Base-by-base conservation (phyloP, 2,113 vertebrate species). In the Herpailurus yagouaroundi region DNA sequence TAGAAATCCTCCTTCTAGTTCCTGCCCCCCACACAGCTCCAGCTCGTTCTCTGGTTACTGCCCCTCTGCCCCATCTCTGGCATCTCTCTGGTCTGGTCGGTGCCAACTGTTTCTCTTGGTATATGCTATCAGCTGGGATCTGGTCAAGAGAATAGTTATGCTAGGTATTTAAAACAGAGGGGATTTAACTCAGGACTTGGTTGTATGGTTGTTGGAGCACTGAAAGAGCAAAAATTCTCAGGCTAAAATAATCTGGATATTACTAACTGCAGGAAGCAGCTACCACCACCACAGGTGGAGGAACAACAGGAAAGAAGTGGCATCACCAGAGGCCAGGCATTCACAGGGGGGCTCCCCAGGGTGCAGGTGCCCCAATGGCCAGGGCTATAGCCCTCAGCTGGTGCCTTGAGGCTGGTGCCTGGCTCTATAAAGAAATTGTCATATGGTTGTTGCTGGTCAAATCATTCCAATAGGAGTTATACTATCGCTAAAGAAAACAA, bases 341-440 rank as follows among this genome's bases (percentile, higher is more conserved):
- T 21, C 66, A 19, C 8, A 48, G 60, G 29, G 82, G 15, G 45
- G 48, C 15, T 18, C 15, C 55, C 77, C 18, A 14, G 0, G 19
- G 74, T 0, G 0, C 7, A 45, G 23, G 19, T 8, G 23, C 2
- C 14, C 15, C 12, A 12, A 10, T 15, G 13, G 19, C 15, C 38
- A 8, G 14, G 14, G 68, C 7, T 48, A 0, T 0, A 50, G 5
- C 16, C 27, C 27, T 60, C 52, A 41, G 69, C 19, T 29, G 36
- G 16, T 27, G 18, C 23, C 66, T 36, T 3, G 1, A 18, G 14
- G 68, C 38, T n/a, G 81, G 31, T 1, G 3, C 66, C n/a, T 69
- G 13, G 9, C 25, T 21, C 79, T 18, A 0, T 6, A 14, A 45
- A 79, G 45, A n/a, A 82, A 57, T 0, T 31, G 50, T 9, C 82